Conservation (phyloP, 1,140 invertebrate genomes). For the Galleria mellonella region DNA sequence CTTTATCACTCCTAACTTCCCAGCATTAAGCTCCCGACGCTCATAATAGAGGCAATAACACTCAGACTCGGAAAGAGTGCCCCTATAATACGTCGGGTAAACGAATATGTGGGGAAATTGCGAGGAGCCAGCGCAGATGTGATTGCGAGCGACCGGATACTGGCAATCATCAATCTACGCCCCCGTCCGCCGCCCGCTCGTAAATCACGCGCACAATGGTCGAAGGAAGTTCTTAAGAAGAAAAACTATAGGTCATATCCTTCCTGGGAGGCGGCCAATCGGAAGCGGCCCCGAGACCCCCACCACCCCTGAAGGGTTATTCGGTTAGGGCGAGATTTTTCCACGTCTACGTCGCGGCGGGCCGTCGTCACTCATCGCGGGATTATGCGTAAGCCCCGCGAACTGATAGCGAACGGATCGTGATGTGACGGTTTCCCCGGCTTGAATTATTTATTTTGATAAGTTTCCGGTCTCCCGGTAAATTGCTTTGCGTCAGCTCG, state of each 20-base stretch:
- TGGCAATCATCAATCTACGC: conserved; percentile 46
- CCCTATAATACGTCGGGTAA: conserved; percentile 59
- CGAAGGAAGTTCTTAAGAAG: conserved; percentile 69
- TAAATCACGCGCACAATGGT: conserved; percentile 70
- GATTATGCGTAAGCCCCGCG: conserved; percentile 31
- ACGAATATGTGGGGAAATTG: conserved; percentile 62
- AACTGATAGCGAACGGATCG: conserved; percentile 10
- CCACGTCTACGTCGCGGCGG: conserved; percentile 28
- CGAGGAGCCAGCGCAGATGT: conserved; percentile 24
- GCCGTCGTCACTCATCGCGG: conserved; percentile 35
- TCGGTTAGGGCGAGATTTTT: conserved; percentile 47
- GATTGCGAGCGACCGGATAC: conserved; percentile 45
- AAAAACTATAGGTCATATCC: conserved; percentile 73
- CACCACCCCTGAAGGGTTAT: conserved; percentile 19
- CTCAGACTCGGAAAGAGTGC: conserved; percentile 53
- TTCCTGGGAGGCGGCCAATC: conserved; percentile 66
- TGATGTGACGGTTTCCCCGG: conserved; percentile 10
- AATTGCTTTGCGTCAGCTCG: not conserved
- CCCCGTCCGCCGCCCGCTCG: conserved; percentile 30
- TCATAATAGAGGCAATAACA: conserved; percentile 62
- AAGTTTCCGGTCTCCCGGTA: conserved; percentile 5
- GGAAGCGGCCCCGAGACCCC: conserved; percentile 34
- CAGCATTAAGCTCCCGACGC: conserved; percentile 41
- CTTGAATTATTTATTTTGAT: conserved; percentile 34
- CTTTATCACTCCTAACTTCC: conserved; percentile 26